Conservation (phyloP, 2,113 vertebrate species). For the Phylloscopus trochilus region DNA sequence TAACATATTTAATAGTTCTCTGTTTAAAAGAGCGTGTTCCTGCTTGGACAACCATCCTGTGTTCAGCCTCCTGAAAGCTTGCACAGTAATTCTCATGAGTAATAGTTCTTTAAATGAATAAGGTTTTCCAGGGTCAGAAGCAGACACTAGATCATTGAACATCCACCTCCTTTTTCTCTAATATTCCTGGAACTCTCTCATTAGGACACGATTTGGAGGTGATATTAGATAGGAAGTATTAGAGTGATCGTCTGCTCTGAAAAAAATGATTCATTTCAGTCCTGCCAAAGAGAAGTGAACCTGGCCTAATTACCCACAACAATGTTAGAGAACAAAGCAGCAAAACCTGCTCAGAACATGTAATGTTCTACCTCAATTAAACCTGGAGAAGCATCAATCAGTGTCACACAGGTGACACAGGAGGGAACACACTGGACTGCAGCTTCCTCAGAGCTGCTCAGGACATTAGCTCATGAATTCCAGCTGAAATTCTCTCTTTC, state of each 20-base stretch:
- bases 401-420: not conserved
- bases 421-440: not conserved
- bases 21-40: not conserved
- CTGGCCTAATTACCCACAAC: not conserved
- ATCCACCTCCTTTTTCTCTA: not conserved
- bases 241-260: not conserved
- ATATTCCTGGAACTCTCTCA: constrained; percentile 18
- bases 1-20: not conserved
- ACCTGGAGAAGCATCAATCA: not conserved
- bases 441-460: not conserved
- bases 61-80: not conserved
- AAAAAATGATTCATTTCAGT: not conserved
- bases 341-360: not conserved
- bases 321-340: not conserved
- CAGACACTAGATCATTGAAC: not conserved
- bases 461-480: not conserved
- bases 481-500: not conserved
- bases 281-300: constrained; percentile 9
- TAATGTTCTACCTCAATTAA: not conserved
- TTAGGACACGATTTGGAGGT: not conserved
- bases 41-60: not conserved
- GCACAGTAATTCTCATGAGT: not conserved
- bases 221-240: not conserved
- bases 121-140: constrained; percentile 21
- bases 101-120: not conserved